Percentiles rank a stretch among this genome's conserved stretches.
Conservation (phyloP, 2,797 vertebrate genomes). For the Aeoliscus strigatus region DNA sequence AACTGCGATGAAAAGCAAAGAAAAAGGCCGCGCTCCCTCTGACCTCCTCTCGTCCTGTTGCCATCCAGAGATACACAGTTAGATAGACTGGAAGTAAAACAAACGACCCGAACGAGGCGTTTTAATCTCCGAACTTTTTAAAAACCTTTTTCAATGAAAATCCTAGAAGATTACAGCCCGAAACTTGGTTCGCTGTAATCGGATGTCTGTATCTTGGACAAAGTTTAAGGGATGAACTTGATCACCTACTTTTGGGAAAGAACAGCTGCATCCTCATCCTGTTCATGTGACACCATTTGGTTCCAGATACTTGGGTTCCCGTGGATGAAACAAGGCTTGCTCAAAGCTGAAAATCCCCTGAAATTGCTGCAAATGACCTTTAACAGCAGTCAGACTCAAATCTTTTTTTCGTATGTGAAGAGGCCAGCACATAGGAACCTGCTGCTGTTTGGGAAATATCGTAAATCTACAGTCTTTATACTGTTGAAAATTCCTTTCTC, state of each 20-base stretch:
- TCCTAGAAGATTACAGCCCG: slow-evolving; percentile 24
- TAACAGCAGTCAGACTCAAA: slow-evolving; percentile 34
- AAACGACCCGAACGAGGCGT: slow-evolving; percentile 20
- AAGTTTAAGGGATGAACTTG: slow-evolving; percentile 27
- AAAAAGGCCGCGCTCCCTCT: slow-evolving; percentile 20
- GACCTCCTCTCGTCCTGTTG: slow-evolving; percentile 4
- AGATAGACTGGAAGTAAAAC: slow-evolving; percentile 37
- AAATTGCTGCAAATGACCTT: slow-evolving; percentile 20
- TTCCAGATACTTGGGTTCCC: slow-evolving; percentile 27
- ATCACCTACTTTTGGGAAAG: slow-evolving; percentile 18
- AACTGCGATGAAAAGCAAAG: slow-evolving; percentile 9
- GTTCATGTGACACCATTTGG: slow-evolving; percentile 17
- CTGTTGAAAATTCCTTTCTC: too few species aligned
- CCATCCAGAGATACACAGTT: slow-evolving; percentile 12
- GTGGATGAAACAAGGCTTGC: slow-evolving; percentile 26
- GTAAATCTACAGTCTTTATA: too few species aligned
- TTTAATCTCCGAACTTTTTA: too few species aligned
- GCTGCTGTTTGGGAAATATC: too few species aligned
- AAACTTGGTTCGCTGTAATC: slow-evolving; percentile 45
- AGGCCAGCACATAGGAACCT: slow-evolving; percentile 11
- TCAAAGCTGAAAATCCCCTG: slow-evolving; percentile 41
- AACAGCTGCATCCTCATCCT: slow-evolving; percentile 28
- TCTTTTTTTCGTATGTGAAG: slow-evolving; percentile 32
- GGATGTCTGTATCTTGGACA: slow-evolving; percentile 35
- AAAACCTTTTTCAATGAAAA: slow-evolving; percentile 33